Evolutionary conservation across 2,113 vertebrate species (phyloP), one percentile per base, ranked within the genome.

Genomic region (Nibea albiflora): DNA sequence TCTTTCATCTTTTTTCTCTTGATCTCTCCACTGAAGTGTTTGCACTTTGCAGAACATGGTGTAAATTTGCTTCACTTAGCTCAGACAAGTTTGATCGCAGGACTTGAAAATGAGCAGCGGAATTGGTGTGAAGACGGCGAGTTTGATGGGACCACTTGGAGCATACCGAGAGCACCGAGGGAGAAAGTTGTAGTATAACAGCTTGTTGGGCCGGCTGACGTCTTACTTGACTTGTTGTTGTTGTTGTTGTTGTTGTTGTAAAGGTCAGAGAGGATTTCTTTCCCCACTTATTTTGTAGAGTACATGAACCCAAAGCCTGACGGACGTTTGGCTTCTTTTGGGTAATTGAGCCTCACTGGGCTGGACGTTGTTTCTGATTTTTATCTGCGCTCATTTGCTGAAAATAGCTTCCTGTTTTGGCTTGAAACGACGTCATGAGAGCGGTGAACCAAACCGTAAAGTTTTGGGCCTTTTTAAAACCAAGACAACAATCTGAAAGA

Each of bases 1-100:
- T 49, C 56, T 86, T 77, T 84, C 81, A 84, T 86, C 80, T 76
- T 28, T 6, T 17, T 4, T 17, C 78, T 90, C 68, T 75, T 83
- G 0, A 72, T 85, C 71, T 85, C 66, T 35, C 22, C 20, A 2
- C 73, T 78, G 53, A 81, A 84, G 84, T 76, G 67, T 82, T 80
- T 84, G 65, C 66, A 44, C 72, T 87, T 70, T 5, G 81, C 49
- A 49, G 71, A 68, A 75, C 84, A 73, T 14, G 73, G 53, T 64
- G 76, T 77, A 31, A 83, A 80, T 74, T 71, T 42, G 63, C 61
- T 10, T 56, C 76, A 1, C 79, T 69, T 46, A 39, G 10, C 17
- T 79, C 57, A 16, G 44, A 64, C 65, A 2, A 52, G 78, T 79
- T 70, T 70, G 74, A 71, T 77, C 1, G 44, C 44, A 1, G 17